A percentile compares a stretch with the other conserved stretches of the same genome.
Evolutionary conservation across 2,113 vertebrate species (phyloP).

Genomic region (Rhinopomastus cyanomelas): DNA sequence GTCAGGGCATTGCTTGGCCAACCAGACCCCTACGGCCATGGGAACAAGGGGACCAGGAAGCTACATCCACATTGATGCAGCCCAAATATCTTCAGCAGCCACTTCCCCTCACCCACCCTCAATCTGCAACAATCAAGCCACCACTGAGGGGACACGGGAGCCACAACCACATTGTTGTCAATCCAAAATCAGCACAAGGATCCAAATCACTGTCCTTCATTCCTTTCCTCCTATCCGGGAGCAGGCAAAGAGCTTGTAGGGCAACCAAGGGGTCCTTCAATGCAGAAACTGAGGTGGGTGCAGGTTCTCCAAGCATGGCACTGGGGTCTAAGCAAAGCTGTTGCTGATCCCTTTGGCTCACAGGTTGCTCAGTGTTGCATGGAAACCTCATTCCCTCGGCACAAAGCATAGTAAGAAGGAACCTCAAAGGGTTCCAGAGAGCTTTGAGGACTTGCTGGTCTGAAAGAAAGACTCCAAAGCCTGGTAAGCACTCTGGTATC

Average conservation of each 20-base stretch:
- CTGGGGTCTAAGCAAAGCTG: background rate
- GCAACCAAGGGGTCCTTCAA: no score
- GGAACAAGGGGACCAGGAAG: background rate
- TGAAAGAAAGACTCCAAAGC: background rate
- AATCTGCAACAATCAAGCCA: background rate
- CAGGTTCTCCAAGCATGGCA: background rate
- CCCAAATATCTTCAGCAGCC: background rate
- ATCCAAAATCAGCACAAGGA: no score
- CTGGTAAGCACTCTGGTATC: background rate
- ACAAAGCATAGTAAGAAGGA: no score
- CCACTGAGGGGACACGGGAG: background rate
- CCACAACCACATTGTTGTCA: no score
- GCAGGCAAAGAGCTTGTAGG: no score
- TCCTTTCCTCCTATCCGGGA: no score
- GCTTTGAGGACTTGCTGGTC: background rate
- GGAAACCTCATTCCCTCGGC: background rate
- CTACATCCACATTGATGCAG: background rate
- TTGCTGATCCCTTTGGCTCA: background rate
- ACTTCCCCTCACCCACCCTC: background rate
- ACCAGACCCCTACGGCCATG: accelerated
- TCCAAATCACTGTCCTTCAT: no score
- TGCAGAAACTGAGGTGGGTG: no score
- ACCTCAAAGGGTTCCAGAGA: no score
- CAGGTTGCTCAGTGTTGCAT: background rate
- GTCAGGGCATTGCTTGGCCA: background rate